Evolutionary conservation across 1,140 invertebrate genomes (phyloP).

Genomic region (Drosophila teissieri): DNA sequence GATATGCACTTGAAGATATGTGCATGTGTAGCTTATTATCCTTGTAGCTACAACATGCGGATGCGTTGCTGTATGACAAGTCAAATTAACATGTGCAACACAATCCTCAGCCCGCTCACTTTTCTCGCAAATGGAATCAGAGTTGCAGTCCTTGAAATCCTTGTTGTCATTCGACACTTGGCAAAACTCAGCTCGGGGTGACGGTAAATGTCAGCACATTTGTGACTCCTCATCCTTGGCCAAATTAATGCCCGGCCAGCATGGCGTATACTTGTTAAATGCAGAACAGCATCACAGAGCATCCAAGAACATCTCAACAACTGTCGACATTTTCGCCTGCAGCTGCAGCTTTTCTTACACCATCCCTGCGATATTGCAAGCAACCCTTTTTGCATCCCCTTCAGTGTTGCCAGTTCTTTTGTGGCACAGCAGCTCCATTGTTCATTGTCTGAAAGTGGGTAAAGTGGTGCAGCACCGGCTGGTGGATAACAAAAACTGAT

Average conservation of each 20-base stretch:
- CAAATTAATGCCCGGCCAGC: constrained; percentile 70
- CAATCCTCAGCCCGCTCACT: constrained; percentile 20
- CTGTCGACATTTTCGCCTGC: constrained; percentile 36
- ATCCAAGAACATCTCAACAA: constrained; percentile 34
- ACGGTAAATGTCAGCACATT: constrained; percentile 74
- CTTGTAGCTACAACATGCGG: constrained; percentile 51
- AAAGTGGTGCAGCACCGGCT: constrained; percentile 48
- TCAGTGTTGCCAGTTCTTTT: constrained; percentile 50
- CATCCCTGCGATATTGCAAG: constrained; percentile 4
- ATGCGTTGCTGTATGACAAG: constrained; percentile 69
- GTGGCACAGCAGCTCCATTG: constrained; percentile 48
- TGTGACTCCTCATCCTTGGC: constrained; percentile 59
- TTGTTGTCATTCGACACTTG: constrained; percentile 44
- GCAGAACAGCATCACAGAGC: constrained; percentile 49
- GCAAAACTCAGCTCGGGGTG: constrained; percentile 62
- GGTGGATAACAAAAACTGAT: constrained; percentile 23
- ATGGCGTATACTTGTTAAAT: constrained; percentile 77
- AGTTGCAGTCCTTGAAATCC: constrained; percentile 9
- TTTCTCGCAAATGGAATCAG: constrained; percentile 17
- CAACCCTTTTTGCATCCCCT: constrained; percentile 5
- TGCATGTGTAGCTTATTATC: constrained; percentile 48
- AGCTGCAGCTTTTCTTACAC: constrained; percentile 20
- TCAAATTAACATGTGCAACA: constrained; percentile 72
- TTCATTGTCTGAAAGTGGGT: constrained; percentile 62
- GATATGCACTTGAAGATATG: constrained; percentile 18